Conservation (phyloP, 2,888 invertebrate species). For the Zhengitettix transpicula region DNA sequence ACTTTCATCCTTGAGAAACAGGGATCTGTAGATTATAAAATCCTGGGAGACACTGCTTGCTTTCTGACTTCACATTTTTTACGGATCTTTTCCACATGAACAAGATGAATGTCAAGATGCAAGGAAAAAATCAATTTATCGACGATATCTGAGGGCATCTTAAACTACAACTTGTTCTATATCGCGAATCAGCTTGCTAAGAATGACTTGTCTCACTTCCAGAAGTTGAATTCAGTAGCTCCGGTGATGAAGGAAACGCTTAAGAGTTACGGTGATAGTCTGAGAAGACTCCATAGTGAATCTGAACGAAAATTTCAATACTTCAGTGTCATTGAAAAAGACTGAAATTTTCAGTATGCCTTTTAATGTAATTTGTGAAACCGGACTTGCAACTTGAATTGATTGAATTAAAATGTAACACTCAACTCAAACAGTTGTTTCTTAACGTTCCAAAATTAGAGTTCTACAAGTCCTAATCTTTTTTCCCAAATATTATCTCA, state of each 20-base stretch:
- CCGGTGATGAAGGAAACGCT: not conserved
- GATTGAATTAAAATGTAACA: constrained; percentile 3
- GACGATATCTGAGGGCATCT: no score
- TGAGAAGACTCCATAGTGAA: not conserved
- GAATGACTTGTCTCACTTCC: no score
- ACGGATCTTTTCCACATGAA: no score
- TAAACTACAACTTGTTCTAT: no score
- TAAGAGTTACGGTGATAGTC: not conserved
- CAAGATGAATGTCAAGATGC: no score
- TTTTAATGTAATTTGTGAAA: constrained; percentile 5
- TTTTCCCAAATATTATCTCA: constrained; percentile 5
- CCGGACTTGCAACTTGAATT: constrained; percentile 6
- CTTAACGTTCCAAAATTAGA: constrained; percentile 3
- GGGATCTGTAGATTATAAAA: no score
- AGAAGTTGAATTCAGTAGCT: no score
- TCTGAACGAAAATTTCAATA: not conserved
- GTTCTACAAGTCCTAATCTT: constrained; percentile 9
- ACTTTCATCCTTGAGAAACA: no score
- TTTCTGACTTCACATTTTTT: no score
- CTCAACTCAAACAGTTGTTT: constrained; percentile 5
- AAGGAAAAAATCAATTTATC: no score
- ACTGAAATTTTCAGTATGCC: constrained; percentile 1
- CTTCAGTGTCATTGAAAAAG: not conserved
- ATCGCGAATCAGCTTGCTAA: no score
- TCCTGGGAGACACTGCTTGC: no score